Conservation (phyloP, 2,113 vertebrate genomes). For the Euleptes europaea region DNA sequence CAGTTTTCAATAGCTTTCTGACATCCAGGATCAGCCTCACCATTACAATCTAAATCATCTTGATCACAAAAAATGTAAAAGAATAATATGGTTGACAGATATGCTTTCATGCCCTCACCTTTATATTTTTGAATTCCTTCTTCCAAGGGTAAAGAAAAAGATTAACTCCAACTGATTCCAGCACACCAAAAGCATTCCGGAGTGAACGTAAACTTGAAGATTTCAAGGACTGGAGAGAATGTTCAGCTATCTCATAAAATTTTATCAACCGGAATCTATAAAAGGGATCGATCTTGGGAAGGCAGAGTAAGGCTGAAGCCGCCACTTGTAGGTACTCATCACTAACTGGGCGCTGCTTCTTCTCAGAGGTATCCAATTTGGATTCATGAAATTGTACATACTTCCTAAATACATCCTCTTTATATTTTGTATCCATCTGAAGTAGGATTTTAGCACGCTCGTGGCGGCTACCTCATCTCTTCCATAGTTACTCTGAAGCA, state of each 20-base stretch:
- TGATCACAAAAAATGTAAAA: no score
- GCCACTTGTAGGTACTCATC: constrained; percentile 89
- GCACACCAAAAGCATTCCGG: constrained; percentile 85
- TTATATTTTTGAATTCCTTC: constrained; percentile 96
- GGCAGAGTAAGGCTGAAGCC: constrained; percentile 89
- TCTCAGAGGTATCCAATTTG: constrained; percentile 81
- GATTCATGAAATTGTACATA: constrained; percentile 92
- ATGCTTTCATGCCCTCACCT: constrained; percentile 75
- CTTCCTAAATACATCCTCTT: constrained; percentile 95
- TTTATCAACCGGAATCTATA: constrained; percentile 91
- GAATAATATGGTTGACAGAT: background rate
- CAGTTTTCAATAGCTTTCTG: background rate
- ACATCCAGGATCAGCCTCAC: background rate
- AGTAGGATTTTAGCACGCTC: constrained; percentile 60
- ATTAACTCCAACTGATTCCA: constrained; percentile 93
- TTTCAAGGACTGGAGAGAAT: constrained; percentile 84
- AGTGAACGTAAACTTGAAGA: constrained; percentile 86
- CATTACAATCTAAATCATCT: background rate
- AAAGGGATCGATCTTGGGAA: constrained; percentile 89
- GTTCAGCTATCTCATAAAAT: constrained; percentile 93
- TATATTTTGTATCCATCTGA: constrained; percentile 96
- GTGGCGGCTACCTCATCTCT: constrained; percentile 73
- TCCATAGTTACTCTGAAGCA: constrained; percentile 60
- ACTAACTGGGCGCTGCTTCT: constrained; percentile 72
- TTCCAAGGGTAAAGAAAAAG: constrained; percentile 98